These are phyloP conservation scores for Amphibalanus amphitrite DNA, from an alignment of 1,140 invertebrate genomes.

Conservation along the genomic window DNA sequence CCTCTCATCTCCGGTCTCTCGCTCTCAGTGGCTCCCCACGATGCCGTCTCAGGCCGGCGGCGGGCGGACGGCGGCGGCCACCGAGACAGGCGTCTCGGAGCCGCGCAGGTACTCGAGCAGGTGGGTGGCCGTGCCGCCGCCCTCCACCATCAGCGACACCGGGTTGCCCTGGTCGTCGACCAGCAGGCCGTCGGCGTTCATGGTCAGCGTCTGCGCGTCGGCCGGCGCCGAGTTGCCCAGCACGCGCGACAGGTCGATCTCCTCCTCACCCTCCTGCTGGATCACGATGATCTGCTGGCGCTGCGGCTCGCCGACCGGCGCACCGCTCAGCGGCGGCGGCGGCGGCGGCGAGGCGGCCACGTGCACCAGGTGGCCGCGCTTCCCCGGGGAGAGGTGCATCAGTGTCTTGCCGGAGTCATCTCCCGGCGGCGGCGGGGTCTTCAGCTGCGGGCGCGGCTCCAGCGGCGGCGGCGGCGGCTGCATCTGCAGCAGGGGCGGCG, in stretches of 20 bases:
- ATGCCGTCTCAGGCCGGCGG: no score
- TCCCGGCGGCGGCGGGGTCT: no score
- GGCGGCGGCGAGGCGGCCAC: neutral
- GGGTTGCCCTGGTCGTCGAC: neutral
- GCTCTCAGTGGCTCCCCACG: no score
- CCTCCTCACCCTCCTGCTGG: neutral
- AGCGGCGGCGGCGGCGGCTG: no score
- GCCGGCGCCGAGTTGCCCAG: neutral
- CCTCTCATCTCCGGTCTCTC: no score
- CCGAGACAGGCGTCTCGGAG: neutral
- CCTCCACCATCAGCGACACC: neutral
- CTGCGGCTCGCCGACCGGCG: neutral
- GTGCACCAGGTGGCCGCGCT: neutral
- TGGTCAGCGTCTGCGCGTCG: neutral
- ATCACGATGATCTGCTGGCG: neutral
- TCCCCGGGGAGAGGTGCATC: neutral
- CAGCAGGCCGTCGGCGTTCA: neutral
- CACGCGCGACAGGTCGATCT: neutral
- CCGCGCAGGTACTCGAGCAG: neutral
- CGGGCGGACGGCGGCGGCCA: no score
- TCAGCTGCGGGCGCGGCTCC: no score
- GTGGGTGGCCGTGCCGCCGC: neutral
- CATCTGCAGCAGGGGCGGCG: no score
- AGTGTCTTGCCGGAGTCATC: neutral
- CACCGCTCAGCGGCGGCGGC: no score